phyloP scores from a whole-genome alignment of 2,113 vertebrate genomes.

The Etia nguti region DNA sequence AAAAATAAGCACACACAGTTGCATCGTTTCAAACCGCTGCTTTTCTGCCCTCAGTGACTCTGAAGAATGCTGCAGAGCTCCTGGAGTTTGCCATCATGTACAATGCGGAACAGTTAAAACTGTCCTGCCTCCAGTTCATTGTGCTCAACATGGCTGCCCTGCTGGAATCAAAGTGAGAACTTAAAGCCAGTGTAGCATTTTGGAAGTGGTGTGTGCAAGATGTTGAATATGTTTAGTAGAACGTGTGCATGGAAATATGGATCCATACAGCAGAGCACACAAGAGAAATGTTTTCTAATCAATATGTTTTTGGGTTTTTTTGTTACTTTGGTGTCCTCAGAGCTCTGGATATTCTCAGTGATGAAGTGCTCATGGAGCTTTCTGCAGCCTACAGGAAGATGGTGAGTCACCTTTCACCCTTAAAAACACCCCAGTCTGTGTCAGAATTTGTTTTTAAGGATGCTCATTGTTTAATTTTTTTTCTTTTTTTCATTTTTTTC shows the following conservation, averaged over 20 bases:
- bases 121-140: constrained; percentile 93
- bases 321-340: constrained; percentile 63
- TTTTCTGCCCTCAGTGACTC: constrained; percentile 78
- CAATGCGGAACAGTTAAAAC: constrained; percentile 89
- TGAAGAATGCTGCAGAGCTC: constrained; percentile 90
- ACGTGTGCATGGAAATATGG: not conserved
- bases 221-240: not conserved
- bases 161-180: constrained; percentile 87
- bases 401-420: constrained; percentile 69
- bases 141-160: constrained; percentile 89
- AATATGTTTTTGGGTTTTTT: not conserved
- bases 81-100: constrained; percentile 90
- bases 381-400: constrained; percentile 86
- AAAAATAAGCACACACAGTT: not conserved
- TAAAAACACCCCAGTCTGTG: not conserved
- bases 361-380: constrained; percentile 87
- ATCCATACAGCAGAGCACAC: not conserved
- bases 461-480: not conserved
- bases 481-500: rapidly evolving
- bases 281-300: not conserved
- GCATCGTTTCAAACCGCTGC: not conserved
- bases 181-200: not conserved
- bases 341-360: constrained; percentile 89
- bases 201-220: not conserved
- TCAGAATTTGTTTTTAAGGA: not conserved